Base-by-base conservation (phyloP, 64 coral and sea anemone species). In the Pocillopora verrucosa region DNA sequence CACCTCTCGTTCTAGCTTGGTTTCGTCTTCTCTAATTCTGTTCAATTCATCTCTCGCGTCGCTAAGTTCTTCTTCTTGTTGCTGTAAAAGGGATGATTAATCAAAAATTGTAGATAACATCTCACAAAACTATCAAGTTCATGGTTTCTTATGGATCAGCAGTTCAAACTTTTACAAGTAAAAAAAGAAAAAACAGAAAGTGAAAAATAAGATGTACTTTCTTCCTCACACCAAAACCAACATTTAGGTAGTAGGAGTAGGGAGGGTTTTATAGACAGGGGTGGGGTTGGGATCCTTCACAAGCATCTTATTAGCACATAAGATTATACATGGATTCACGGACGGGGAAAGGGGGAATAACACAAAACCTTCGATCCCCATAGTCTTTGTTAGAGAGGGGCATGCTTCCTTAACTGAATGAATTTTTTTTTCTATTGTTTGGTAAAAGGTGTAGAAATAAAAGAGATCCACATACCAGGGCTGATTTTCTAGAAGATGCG, bases 61-160 rank as follows among this genome's bases (percentile, higher is more conserved):
- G 67, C 96, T 93, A 16, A 98, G 75, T 62, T 98, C 94, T 76
- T 98, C 96, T 76, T 98, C 96, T 95, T 98, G 96, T 74, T 64
- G 72, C 96, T 98, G 10, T 30, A 30, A 30, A 74, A 81, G 35
- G 83, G 36, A 59, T 36, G 6, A 24, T 4, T 20, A 72, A 60
- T 72, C 11, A 20, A 11, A 41, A 45, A 20, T 58, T 22, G 38
- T 30, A 30, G 30, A 30, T 30, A 30, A 30, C 30, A 30, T 30
- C 30, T 30, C 30, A 30, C 30, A 30, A 30, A 30, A 30, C 30
- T 30, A 30, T 30, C 30, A 30, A 30, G 30, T 30, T 30, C 30
- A 30, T 30, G 30, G 30, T 30, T 30, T 30, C 30, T 30, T 30
- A 30, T 30, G 30, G 30, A 30, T 30, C 30, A 30, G 30, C 30